Evolutionary conservation across 1,140 invertebrate genomes (phyloP).

Genomic region (Radopholus similis): DNA sequence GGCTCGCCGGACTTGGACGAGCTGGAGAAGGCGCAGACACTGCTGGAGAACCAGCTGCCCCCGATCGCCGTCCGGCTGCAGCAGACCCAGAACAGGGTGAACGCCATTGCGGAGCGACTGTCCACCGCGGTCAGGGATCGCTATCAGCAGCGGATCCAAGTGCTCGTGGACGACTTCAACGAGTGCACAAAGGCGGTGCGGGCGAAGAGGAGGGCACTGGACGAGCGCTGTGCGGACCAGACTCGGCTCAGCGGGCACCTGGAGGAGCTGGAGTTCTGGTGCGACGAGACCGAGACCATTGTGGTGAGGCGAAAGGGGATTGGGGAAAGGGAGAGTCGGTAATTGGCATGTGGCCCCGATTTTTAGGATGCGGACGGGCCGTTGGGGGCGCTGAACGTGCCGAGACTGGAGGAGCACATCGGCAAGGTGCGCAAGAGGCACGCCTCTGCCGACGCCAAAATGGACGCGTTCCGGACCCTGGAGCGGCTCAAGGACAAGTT

Average conservation of each 20-base stretch:
- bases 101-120: slow-evolving; percentile 21
- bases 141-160: slow-evolving; percentile 18
- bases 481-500: slow-evolving; percentile 49
- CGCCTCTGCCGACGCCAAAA: slow-evolving; percentile 32
- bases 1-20: slow-evolving; percentile 42
- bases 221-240: slow-evolving; percentile 39
- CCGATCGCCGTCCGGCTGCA: slow-evolving; percentile 39
- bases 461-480: slow-evolving; percentile 20
- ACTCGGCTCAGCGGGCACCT: slow-evolving; percentile 37
- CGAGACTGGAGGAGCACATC: slow-evolving; percentile 25
- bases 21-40: slow-evolving; percentile 31
- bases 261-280: slow-evolving; percentile 46
- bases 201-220: slow-evolving; percentile 19
- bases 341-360: background rate
- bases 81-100: slow-evolving; percentile 34
- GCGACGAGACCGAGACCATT: slow-evolving; percentile 44
- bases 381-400: slow-evolving; percentile 23
- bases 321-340: background rate
- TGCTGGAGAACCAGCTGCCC: slow-evolving; percentile 34
- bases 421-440: slow-evolving; percentile 20
- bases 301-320: slow-evolving; percentile 17
- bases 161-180: slow-evolving; percentile 30
- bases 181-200: slow-evolving; percentile 19
- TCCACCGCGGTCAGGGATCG: slow-evolving; percentile 15
- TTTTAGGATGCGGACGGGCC: slow-evolving; percentile 4